phyloP scores from a whole-genome alignment of 2,797 vertebrate genomes.

The Melanotaenia maccullochi region DNA sequence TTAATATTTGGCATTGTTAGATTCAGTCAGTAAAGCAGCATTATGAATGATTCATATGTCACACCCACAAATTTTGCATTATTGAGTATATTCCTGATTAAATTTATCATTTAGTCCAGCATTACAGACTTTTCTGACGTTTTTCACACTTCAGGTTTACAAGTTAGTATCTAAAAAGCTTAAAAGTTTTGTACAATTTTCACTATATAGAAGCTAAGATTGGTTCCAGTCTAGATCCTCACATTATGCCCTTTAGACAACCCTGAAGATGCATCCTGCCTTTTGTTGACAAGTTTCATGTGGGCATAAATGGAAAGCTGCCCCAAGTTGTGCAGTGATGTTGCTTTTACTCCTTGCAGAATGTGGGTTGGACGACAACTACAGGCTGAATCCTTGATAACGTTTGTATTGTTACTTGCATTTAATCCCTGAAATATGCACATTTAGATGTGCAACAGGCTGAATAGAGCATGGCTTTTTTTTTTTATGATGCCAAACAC shows the following conservation, averaged over 20 bases:
- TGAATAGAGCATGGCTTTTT: conserved; percentile 6
- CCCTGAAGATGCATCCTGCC: not conserved
- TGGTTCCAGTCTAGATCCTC: not conserved
- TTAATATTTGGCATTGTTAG: not conserved
- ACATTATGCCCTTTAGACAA: not conserved
- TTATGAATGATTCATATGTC: too few species aligned
- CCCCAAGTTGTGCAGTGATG: conserved; percentile 1
- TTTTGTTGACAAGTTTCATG: conserved; percentile 15
- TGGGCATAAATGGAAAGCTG: not conserved
- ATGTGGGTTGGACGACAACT: conserved; percentile 5
- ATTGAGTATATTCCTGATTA: not conserved
- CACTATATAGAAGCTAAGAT: not conserved
- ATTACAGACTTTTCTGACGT: not conserved
- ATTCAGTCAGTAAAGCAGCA: not conserved
- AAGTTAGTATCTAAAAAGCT: not conserved
- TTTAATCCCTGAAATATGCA: not conserved
- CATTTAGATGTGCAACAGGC: not conserved
- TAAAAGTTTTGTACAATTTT: not conserved
- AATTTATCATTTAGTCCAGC: not conserved
- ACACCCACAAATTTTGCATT: not conserved
- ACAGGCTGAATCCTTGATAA: not conserved
- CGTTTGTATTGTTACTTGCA: not conserved
- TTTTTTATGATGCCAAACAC: not conserved
- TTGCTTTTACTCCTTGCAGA: conserved; percentile 27
- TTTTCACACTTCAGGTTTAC: not conserved